Percentiles rank a stretch among this genome's conserved stretches.
Evolutionary conservation across 2,888 invertebrate species (phyloP).

Genomic region (Aelia acuminata): DNA sequence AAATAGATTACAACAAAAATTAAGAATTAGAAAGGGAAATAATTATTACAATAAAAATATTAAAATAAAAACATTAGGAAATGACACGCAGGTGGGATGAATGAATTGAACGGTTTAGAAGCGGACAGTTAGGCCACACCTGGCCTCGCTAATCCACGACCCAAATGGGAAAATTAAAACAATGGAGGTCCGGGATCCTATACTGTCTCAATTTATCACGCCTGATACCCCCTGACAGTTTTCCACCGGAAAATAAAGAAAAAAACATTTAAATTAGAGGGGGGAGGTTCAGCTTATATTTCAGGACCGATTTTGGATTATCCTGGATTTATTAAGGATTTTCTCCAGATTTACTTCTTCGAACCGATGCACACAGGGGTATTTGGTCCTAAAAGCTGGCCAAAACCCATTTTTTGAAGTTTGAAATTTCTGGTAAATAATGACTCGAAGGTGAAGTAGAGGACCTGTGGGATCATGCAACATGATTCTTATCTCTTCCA

Average conservation of each 20-base stretch:
- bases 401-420: too few relatives aligned
- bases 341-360: conserved; percentile 26
- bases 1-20: too few relatives aligned
- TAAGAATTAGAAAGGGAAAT: too few relatives aligned
- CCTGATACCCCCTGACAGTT: not conserved
- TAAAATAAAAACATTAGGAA: not conserved
- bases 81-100: not conserved
- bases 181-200: not conserved
- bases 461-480: too few relatives aligned
- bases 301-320: not conserved
- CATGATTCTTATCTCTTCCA: too few relatives aligned
- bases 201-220: conserved; percentile 37
- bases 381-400: too few relatives aligned
- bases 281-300: not conserved
- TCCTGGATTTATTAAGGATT: not conserved
- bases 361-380: not conserved
- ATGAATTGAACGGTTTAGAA: not conserved
- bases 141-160: conserved; percentile 10
- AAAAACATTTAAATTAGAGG: conserved; percentile 15
- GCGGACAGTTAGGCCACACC: not conserved
- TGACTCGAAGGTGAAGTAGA: too few relatives aligned
- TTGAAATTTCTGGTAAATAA: too few relatives aligned
- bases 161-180: conserved; percentile 38
- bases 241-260: not conserved
- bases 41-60: not conserved